Conservation (phyloP, 2,888 invertebrate species). For the Amphipoea lucens region DNA sequence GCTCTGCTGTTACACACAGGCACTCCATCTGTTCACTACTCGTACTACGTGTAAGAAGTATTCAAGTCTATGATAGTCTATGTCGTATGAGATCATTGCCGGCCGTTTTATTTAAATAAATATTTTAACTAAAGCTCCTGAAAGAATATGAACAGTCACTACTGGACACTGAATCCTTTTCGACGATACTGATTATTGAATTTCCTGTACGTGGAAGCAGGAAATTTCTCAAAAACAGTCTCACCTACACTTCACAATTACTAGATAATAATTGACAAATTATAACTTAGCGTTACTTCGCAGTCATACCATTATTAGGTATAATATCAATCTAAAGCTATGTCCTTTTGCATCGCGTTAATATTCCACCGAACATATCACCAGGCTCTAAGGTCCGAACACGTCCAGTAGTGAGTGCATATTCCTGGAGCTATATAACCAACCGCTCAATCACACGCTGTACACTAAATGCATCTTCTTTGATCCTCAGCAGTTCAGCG, state of each 20-base stretch:
- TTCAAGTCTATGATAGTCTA: constrained; percentile 64
- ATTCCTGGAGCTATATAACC: constrained; percentile 59
- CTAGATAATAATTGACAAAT: background rate
- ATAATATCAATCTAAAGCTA: background rate
- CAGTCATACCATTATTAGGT: background rate
- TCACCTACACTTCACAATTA: background rate
- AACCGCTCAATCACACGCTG: constrained; percentile 63
- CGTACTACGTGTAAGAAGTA: constrained; percentile 31
- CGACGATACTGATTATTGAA: background rate
- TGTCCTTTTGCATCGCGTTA: background rate
- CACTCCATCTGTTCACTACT: constrained; percentile 8
- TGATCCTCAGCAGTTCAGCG: constrained; percentile 69
- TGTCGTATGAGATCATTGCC: constrained; percentile 80
- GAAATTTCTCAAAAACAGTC: background rate
- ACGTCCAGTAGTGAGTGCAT: constrained; percentile 53
- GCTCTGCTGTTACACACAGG: constrained; percentile 1
- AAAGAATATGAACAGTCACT: constrained; percentile 50
- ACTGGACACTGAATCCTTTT: constrained; percentile 33
- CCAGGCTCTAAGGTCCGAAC: background rate
- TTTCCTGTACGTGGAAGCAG: background rate
- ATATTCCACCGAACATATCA: background rate
- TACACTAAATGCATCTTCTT: constrained; percentile 69
- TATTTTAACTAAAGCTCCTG: constrained; percentile 62
- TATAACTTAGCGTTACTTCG: background rate
- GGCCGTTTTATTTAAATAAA: constrained; percentile 72